phyloP scores from a whole-genome alignment of 23 tunicate genomes.

The Corella eumyota region DNA sequence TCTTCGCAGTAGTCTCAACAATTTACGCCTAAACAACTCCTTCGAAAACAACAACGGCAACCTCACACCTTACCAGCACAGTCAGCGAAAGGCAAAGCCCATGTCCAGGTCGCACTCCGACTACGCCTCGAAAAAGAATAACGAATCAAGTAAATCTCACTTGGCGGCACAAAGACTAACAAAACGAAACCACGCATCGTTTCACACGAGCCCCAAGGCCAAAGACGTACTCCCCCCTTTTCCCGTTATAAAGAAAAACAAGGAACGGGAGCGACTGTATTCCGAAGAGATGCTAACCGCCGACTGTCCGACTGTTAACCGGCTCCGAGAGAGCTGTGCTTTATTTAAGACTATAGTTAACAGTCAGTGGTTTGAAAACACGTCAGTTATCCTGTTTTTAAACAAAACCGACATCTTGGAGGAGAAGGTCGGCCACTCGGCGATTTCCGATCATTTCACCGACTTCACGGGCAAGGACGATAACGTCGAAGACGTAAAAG shows the following conservation, averaged over 20 bases:
- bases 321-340: conserved; percentile 61
- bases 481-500: conserved; percentile 52
- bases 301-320: conserved; percentile 22
- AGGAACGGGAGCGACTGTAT: not conserved
- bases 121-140: not conserved
- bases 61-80: no score
- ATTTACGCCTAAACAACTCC: conserved; percentile 2
- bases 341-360: conserved; percentile 73
- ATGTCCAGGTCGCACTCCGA: conserved; percentile 30
- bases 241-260: conserved; percentile 9
- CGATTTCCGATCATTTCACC: conserved; percentile 51
- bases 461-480: conserved; percentile 33
- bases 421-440: conserved; percentile 61
- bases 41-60: not conserved
- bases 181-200: conserved; percentile 16
- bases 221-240: conserved; percentile 19
- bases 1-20: conserved; percentile 33
- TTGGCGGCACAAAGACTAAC: not conserved
- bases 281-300: not conserved
- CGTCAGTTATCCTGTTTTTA: conserved; percentile 78
- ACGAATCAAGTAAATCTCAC: not conserved
- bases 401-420: conserved; percentile 87
- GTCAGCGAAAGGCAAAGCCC: conserved; percentile 20
- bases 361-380: conserved; percentile 53
- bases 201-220: not conserved